phyloP scores from a whole-genome alignment of 1,140 invertebrate genomes.

The Cotesia vestalis region DNA sequence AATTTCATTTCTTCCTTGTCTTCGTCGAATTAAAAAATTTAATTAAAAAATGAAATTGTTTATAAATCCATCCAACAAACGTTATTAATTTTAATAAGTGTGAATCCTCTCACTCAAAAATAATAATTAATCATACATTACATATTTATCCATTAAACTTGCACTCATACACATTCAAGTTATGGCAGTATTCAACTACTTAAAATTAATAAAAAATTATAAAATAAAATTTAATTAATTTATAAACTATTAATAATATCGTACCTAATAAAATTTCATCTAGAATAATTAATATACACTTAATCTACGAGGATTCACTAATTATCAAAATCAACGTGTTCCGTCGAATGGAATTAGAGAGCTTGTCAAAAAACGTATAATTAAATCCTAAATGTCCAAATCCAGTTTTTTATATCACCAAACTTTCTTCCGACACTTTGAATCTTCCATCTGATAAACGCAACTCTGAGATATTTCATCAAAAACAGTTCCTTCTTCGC shows the following conservation, averaged over 20 bases:
- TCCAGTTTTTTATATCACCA: conserved; percentile 39
- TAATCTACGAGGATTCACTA: conserved; percentile 57
- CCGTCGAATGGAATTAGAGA: conserved; percentile 16
- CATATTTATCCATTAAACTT: not conserved
- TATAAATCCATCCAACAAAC: conserved; percentile 20
- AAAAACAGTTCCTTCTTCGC: conserved; percentile 68
- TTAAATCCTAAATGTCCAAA: not conserved
- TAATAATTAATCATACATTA: not conserved
- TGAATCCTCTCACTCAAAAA: conserved; percentile 51
- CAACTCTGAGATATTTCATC: conserved; percentile 68
- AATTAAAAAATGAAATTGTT: conserved; percentile 7
- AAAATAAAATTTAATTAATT: not conserved
- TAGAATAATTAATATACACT: conserved; percentile 41
- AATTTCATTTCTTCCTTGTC: not conserved
- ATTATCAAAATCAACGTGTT: conserved; percentile 59
- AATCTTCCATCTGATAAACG: conserved; percentile 50
- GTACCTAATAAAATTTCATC: too few species aligned
- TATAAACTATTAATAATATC: not conserved
- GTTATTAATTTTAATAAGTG: conserved; percentile 60
- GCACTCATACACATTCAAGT: conserved; percentile 19
- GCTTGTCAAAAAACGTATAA: not conserved
- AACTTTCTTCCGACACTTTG: conserved; percentile 51
- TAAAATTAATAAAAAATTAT: not conserved
- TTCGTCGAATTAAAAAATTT: not conserved
- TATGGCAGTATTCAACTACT: conserved; percentile 28